These are phyloP conservation scores for Chinchilla lanigera DNA, from an alignment of 2,113 vertebrate genomes.

Conservation along the genomic window DNA sequence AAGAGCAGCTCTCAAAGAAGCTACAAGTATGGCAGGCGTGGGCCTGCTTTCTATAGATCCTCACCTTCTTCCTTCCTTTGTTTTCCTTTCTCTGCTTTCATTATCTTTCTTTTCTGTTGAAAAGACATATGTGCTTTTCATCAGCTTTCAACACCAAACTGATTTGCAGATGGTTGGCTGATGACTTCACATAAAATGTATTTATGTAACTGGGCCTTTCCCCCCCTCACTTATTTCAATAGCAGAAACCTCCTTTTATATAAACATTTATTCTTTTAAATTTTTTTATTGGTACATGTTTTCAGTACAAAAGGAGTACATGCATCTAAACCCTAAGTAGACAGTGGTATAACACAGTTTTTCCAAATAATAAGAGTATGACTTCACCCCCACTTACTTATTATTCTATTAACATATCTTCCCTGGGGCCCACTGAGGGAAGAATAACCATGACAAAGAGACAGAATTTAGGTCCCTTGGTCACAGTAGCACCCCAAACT, in stretches of 20 bases:
- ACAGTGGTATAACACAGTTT: not conserved
- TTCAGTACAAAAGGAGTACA: not conserved
- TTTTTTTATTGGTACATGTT: not conserved
- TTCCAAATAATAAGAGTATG: not conserved
- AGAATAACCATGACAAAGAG: not conserved
- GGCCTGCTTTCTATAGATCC: not conserved
- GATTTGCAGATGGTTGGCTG: slow-evolving; percentile 75
- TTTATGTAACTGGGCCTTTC: slow-evolving; percentile 65
- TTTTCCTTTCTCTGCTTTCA: not conserved
- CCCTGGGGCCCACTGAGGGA: not conserved
- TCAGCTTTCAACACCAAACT: slow-evolving; percentile 76
- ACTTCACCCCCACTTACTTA: not conserved
- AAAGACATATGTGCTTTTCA: slow-evolving; percentile 67
- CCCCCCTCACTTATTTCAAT: slow-evolving; percentile 68
- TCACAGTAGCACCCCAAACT: not conserved
- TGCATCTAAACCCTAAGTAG: not conserved
- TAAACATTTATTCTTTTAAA: slow-evolving; percentile 65
- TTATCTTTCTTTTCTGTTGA: not conserved
- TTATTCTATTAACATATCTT: not conserved
- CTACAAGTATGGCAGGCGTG: not conserved
- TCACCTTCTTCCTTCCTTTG: not conserved
- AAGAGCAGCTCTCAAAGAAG: not conserved
- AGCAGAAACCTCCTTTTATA: slow-evolving; percentile 63
- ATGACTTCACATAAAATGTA: slow-evolving; percentile 69
- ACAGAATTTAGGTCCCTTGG: not conserved